Base-by-base conservation (phyloP, 1,140 invertebrate genomes). In the Hetaerina americana region DNA sequence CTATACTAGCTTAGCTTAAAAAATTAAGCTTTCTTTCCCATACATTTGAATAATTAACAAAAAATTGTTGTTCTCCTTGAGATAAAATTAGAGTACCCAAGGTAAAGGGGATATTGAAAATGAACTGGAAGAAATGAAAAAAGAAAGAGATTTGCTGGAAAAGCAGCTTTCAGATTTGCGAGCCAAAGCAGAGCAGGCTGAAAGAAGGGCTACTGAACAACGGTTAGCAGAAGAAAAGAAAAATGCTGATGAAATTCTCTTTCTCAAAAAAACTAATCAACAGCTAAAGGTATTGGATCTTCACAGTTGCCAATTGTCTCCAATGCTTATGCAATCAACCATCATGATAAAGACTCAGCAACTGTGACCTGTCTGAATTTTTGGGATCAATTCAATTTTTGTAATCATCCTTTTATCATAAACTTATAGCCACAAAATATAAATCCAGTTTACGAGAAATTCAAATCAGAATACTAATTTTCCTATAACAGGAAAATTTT, bases 221-320 rank as follows among this genome's bases (percentile, higher is more conserved):
- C 82, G 90, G 24, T 86, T 90, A 72, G 92, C 94, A 0, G 92
- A 96, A 79, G 92, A 95, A 79, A 93, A 94, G 79, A 92, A 94
- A 78, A 93, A 96, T 77, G 87, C 88, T 18, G 95, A 98, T 79
- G 95, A 97, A 81, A 89, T 96, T 66, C 84, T 91, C 57, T 94
- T 95, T 77, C 83, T 97, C 26, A 97, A 95, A 82, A 92, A 94
- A 80, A 96, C 95, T 6, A 97, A 97, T 81, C 87, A 91, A 76
- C 95, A 97, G 80, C 82, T 98, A 15, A 97, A 97, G 87, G 92
- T 92, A 82, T 69, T n/a, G n/a, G n/a, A n/a, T n/a, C n/a, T n/a
- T n/a, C n/a, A n/a, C n/a, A n/a, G n/a, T n/a, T n/a, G n/a, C n/a
- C n/a, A n/a, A n/a, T n/a, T n/a, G n/a, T n/a, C n/a, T n/a, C n/a